Conservation (phyloP, 2,888 invertebrate species). For the Orthosia incerta region DNA sequence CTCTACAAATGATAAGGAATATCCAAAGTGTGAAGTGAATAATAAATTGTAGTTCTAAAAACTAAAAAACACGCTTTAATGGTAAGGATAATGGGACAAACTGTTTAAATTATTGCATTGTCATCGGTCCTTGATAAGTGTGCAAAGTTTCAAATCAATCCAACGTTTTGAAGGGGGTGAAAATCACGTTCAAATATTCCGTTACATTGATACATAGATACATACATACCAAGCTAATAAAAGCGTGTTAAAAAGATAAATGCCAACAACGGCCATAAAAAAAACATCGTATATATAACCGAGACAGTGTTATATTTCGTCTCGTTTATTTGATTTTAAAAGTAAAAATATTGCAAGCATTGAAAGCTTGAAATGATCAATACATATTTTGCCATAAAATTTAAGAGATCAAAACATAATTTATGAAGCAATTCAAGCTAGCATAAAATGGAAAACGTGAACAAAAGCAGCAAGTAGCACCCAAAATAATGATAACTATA, state of each 20-base stretch:
- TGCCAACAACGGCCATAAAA: no score
- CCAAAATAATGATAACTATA: slow-evolving; percentile 31
- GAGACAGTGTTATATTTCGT: neutral
- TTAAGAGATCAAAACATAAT: slow-evolving; percentile 2
- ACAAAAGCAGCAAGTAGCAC: slow-evolving; percentile 5
- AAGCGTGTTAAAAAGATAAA: no score
- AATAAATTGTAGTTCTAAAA: no score
- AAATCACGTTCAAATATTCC: no score
- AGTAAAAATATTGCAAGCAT: slow-evolving; percentile 14
- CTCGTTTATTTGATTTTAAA: neutral
- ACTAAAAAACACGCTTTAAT: no score
- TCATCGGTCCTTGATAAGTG: no score
- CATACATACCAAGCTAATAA: no score
- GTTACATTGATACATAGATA: no score
- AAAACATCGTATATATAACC: neutral
- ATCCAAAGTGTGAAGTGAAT: neutral
- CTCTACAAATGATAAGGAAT: neutral
- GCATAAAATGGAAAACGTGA: slow-evolving; percentile 8
- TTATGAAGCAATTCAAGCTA: slow-evolving; percentile 23
- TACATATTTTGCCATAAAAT: slow-evolving; percentile 15
- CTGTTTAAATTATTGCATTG: no score
- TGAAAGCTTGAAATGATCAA: neutral
- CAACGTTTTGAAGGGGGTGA: no score
- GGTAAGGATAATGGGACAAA: no score
- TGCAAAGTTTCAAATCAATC: no score